Conservation (phyloP, 2,888 invertebrate genomes). For the Diplolepis rosae region DNA sequence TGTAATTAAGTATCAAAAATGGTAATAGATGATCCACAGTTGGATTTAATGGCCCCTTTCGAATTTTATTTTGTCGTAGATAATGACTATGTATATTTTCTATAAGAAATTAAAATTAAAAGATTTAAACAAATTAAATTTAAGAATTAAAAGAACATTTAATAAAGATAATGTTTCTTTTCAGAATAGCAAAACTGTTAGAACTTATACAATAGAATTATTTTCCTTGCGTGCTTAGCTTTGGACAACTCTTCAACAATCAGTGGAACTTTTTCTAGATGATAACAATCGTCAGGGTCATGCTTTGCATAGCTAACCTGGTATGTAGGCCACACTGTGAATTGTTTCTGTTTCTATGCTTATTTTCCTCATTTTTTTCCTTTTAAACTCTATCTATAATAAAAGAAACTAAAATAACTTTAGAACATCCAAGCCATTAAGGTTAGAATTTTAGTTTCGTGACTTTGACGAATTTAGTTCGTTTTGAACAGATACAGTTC, state of each 20-base stretch:
- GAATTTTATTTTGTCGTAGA: background rate
- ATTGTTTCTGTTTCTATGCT: background rate
- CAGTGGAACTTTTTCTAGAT: conserved; percentile 17
- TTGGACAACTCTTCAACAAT: conserved; percentile 20
- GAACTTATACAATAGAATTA: background rate
- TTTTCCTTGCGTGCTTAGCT: conserved; percentile 14
- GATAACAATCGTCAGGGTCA: conserved; percentile 27
- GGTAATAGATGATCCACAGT: background rate
- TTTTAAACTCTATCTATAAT: background rate
- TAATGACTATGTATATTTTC: too few relatives aligned
- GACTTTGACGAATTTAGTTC: background rate
- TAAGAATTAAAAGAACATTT: too few relatives aligned
- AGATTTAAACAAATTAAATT: too few relatives aligned
- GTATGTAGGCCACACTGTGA: conserved; percentile 7
- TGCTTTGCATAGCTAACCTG: background rate
- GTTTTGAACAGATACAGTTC: background rate
- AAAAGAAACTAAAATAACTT: background rate
- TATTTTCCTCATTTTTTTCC: background rate
- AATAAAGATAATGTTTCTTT: background rate
- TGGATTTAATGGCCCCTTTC: background rate
- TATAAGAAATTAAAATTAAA: too few relatives aligned
- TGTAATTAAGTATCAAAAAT: background rate
- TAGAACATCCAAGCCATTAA: background rate
- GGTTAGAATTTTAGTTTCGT: background rate
- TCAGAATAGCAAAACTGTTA: background rate